phyloP scores from a whole-genome alignment of 2,888 invertebrate genomes.

The Dasysyrphus tricinctus region DNA sequence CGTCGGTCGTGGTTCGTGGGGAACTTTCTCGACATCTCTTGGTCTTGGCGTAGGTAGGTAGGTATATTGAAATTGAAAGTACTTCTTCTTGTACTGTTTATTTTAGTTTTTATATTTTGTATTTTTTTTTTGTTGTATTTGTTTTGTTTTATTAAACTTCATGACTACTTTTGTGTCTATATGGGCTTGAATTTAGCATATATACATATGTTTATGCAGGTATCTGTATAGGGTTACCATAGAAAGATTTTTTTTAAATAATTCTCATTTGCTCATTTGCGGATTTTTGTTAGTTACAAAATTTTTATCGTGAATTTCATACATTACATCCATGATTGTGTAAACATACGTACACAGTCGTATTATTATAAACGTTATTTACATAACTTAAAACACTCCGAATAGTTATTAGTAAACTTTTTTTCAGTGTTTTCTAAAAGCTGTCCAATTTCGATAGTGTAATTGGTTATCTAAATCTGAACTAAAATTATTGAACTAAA shows the following conservation, averaged over 20 bases:
- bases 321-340: no score
- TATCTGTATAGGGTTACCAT: not conserved
- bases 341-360: no score
- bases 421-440: no score
- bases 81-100: conserved; percentile 69
- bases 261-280: no score
- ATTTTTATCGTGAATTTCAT: no score
- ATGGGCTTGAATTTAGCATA: conserved; percentile 20
- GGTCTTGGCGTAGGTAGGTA: conserved; percentile 25
- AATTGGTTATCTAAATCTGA: no score
- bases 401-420: no score
- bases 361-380: no score
- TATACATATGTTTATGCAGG: not conserved
- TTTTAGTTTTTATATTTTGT: conserved; percentile 28
- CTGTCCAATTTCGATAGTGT: no score
- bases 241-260: not conserved
- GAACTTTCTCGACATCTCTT: conserved; percentile 72
- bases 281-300: no score
- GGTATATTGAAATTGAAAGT: conserved; percentile 71
- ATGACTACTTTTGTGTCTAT: conserved; percentile 25
- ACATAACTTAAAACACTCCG: no score
- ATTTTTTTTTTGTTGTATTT: conserved; percentile 28
- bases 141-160: conserved; percentile 54
- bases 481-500: no score
- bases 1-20: conserved; percentile 46